Evolutionary conservation across 2,113 vertebrate genomes (phyloP).

Genomic region (Oryzias javanicus): DNA sequence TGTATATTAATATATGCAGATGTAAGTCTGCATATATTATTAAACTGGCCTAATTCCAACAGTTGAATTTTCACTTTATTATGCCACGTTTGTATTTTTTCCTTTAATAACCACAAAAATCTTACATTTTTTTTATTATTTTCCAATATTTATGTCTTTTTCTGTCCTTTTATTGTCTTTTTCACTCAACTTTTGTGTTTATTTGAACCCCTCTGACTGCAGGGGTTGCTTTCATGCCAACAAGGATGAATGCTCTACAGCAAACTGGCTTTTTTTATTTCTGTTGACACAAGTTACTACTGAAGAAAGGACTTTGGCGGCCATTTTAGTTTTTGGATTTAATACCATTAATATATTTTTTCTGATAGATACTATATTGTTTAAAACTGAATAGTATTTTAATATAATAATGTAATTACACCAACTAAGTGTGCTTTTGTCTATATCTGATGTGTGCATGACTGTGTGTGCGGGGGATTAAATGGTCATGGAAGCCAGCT

Average conservation of each 20-base stretch:
- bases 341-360: background rate
- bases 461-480: constrained; percentile 42
- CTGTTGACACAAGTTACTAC: constrained; percentile 35
- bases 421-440: background rate
- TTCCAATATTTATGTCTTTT: constrained; percentile 53
- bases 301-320: constrained; percentile 58
- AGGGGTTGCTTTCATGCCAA: constrained; percentile 60
- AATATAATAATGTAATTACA: background rate
- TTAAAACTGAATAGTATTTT: background rate
- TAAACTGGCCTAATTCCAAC: too few species aligned
- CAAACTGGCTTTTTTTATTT: constrained; percentile 19
- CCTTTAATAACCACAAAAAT: too few species aligned
- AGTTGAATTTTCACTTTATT: too few species aligned
- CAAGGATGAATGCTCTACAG: constrained; percentile 39
- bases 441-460: constrained; percentile 6
- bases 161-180: constrained; percentile 52
- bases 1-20: too few species aligned
- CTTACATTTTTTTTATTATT: too few species aligned
- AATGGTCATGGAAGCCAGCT: constrained; percentile 69
- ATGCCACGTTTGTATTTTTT: too few species aligned
- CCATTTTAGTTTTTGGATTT: background rate
- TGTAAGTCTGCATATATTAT: too few species aligned
- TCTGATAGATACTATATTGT: background rate
- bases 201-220: constrained; percentile 68
- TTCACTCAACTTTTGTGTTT: constrained; percentile 58